Base-by-base conservation (phyloP, 2,797 vertebrate species). In the Oryzias dopingdopingensis region DNA sequence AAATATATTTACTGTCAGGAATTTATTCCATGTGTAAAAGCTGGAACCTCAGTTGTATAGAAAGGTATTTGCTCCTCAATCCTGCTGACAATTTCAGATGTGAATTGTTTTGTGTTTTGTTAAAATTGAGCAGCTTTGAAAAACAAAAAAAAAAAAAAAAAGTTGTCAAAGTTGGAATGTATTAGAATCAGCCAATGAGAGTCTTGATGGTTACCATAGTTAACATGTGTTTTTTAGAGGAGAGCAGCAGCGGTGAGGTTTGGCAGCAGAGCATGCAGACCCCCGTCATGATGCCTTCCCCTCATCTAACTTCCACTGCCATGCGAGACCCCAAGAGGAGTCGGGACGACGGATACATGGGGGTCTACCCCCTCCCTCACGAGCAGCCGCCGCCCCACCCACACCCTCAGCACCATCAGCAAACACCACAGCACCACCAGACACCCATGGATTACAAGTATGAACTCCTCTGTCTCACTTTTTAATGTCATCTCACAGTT, bases 381-480 rank as follows among this genome's bases (percentile, higher is more conserved):
- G 97, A 98, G 79, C 96, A 96, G 87, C 96, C 82, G 88, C 91
- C 86, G 72, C 59, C 84, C 10, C 88, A 87, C 62, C 88, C 86
- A 65, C 91, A 82, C 58, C 88, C 81, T 10, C 91, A 90, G 54
- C 91, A 90, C 64, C 92, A 90, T 58, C 86, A 87, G 60, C 91
- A 90, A 82, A 88, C 92, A 50, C 92, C 91, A 37, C 92, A 92
- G 76, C 91, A 92, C 62, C 91, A 97, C 83, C 97, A 96, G 84
- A 90, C 95, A 61, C 90, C 96, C 17, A 92, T 99, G 62, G 97
- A 98, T 88, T 99, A 98, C 93, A 99, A 99, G 97, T 99, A 95
- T 52, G 93, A 29, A 22, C 14, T 15, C 10, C 16, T 29, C 14
- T 14, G 3, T 48, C 8, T 56, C 29, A 4, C 42, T 56, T 42